Percentiles rank a stretch among this genome's conserved stretches.
Evolutionary conservation across 2,113 vertebrate species (phyloP).

Genomic region (Oxyura jamaicensis): DNA sequence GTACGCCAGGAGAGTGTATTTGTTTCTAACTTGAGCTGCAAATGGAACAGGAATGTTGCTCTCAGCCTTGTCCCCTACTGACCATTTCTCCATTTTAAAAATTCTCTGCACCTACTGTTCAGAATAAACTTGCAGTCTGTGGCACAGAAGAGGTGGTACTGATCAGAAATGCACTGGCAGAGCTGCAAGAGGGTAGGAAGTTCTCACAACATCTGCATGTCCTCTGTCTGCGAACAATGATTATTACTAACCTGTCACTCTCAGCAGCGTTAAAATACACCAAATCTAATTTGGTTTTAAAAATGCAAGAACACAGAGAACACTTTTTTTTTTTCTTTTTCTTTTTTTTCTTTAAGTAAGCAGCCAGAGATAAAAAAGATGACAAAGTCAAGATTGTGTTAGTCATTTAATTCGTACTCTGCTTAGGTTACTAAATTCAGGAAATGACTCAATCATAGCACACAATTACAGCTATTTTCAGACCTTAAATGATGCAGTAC

Average conservation of each 20-base stretch:
- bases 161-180: not conserved
- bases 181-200: not conserved
- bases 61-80: constrained; percentile 20
- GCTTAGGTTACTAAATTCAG: constrained; percentile 78
- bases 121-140: not conserved
- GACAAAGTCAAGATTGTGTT: constrained; percentile 74
- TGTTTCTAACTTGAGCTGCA: constrained; percentile 1
- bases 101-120: constrained; percentile 3
- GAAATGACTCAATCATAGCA: constrained; percentile 78
- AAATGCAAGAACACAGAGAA: constrained; percentile 51
- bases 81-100: constrained; percentile 43
- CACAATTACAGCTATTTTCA: constrained; percentile 82
- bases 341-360: constrained; percentile 3
- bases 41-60: not conserved
- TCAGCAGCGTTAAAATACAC: not conserved
- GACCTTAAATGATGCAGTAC: constrained; percentile 73
- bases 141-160: not conserved
- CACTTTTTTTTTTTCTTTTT: not conserved
- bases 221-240: not conserved
- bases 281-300: constrained; percentile 42
- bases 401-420: constrained; percentile 74
- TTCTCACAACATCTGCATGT: not conserved
- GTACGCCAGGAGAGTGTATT: not conserved
- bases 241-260: constrained; percentile 27
- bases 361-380: constrained; percentile 68